A percentile compares a stretch with the other conserved stretches of the same genome.
phyloP scores from a whole-genome alignment of 2,888 invertebrate species.

The Eilema sororculum region DNA sequence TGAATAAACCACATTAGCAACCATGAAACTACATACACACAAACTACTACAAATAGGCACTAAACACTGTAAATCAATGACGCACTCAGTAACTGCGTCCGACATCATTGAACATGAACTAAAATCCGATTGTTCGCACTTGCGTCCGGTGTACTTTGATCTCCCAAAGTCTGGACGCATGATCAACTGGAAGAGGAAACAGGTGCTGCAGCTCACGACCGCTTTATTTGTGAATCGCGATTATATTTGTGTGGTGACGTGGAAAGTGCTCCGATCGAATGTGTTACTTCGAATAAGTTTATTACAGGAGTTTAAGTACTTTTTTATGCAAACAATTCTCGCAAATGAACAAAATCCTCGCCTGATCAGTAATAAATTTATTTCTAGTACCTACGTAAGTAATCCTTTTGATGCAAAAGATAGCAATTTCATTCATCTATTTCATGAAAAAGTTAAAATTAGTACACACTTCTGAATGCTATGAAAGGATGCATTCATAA shows the following conservation, averaged over 20 bases:
- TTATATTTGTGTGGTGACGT: slow-evolving; percentile 9
- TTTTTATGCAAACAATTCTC: neutral
- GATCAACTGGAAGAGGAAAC: slow-evolving; percentile 39
- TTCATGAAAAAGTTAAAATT: no score
- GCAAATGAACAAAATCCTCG: neutral
- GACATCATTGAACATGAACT: slow-evolving; percentile 2
- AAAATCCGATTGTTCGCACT: slow-evolving; percentile 44
- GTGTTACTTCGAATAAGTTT: neutral
- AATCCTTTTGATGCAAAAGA: no score
- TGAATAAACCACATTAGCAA: neutral
- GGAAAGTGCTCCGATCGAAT: neutral
- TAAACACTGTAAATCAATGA: slow-evolving; percentile 19
- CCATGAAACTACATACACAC: neutral
- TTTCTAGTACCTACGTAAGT: no score
- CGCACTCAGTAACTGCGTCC: slow-evolving; percentile 11
- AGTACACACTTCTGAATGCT: no score
- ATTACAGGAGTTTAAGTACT: neutral
- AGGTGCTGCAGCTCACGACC: slow-evolving; percentile 45
- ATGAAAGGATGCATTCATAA: no score
- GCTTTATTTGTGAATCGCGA: slow-evolving; percentile 25
- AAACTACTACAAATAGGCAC: slow-evolving; percentile 1
- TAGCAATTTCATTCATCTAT: no score
- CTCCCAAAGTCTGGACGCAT: slow-evolving; percentile 21
- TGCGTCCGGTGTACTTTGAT: slow-evolving; percentile 48
- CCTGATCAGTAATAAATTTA: no score